Evolutionary conservation across 2,113 vertebrate species (phyloP).

Genomic region (Leucopsar rothschildi): DNA sequence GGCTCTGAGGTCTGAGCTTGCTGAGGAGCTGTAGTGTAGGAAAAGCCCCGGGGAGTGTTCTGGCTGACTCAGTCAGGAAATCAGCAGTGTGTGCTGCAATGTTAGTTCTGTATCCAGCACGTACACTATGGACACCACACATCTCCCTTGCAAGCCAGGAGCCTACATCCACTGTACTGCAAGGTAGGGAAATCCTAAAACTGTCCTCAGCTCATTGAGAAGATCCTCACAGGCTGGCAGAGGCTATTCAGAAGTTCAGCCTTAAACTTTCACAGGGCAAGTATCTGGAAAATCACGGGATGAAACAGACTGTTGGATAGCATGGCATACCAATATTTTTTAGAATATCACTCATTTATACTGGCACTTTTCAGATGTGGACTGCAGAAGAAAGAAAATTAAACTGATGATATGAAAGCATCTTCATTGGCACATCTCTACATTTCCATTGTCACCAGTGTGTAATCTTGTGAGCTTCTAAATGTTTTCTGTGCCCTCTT

Average conservation of each 20-base stretch:
- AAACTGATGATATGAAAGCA: background rate
- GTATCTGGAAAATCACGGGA: background rate
- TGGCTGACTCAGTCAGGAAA: conserved; percentile 47
- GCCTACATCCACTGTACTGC: background rate
- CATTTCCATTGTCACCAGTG: background rate
- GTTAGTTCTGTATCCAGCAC: background rate
- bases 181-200: background rate
- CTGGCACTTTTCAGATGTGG: background rate
- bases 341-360: background rate
- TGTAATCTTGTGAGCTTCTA: background rate
- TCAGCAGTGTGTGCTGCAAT: background rate
- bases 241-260: background rate
- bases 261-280: background rate
- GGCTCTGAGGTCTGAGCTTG: background rate
- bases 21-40: background rate
- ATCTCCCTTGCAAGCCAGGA: background rate
- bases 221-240: background rate
- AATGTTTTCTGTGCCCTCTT: background rate
- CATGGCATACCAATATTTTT: background rate
- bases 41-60: background rate
- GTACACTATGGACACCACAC: accelerated
- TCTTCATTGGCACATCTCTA: background rate
- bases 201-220: background rate
- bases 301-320: background rate
- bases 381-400: background rate